Percentiles rank a stretch among this genome's conserved stretches.
Evolutionary conservation across 2,797 vertebrate genomes (phyloP).

Genomic region (Sebastes goodei): DNA sequence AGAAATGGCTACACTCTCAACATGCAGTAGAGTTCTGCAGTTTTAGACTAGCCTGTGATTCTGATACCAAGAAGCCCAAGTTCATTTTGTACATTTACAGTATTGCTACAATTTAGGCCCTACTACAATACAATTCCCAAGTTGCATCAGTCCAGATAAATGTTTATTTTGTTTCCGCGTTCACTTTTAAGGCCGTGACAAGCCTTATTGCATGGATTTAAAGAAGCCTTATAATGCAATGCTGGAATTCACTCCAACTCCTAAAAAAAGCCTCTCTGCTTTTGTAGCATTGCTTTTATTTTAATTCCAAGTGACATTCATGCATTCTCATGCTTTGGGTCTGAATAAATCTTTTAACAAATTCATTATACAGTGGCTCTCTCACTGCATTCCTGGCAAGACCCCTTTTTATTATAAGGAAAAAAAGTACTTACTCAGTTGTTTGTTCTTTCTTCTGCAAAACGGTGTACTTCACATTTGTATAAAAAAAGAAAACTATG

Average conservation of each 20-base stretch:
- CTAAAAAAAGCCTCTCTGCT: background rate
- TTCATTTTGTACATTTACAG: background rate
- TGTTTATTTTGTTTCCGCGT: background rate
- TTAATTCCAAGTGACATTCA: conserved; percentile 42
- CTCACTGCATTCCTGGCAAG: conserved; percentile 1
- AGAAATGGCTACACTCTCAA: background rate
- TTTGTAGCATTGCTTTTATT: conserved; percentile 9
- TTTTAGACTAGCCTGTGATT: background rate
- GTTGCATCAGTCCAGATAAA: background rate
- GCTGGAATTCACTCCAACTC: background rate
- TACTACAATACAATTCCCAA: background rate
- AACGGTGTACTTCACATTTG: background rate
- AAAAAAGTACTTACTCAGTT: background rate
- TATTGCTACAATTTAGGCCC: background rate
- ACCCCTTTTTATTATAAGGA: background rate
- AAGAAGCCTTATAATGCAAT: background rate
- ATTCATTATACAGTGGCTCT: conserved; percentile 43
- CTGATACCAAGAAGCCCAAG: background rate
- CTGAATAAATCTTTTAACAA: conserved; percentile 50
- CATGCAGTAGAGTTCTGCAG: background rate
- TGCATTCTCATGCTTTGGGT: conserved; percentile 44
- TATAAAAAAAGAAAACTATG: conserved; percentile 1
- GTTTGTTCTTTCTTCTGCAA: conserved; percentile 10
- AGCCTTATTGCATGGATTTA: background rate
- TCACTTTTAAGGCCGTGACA: background rate